phyloP scores from a whole-genome alignment of 2,797 vertebrate species.

The Margarornis squamiger region DNA sequence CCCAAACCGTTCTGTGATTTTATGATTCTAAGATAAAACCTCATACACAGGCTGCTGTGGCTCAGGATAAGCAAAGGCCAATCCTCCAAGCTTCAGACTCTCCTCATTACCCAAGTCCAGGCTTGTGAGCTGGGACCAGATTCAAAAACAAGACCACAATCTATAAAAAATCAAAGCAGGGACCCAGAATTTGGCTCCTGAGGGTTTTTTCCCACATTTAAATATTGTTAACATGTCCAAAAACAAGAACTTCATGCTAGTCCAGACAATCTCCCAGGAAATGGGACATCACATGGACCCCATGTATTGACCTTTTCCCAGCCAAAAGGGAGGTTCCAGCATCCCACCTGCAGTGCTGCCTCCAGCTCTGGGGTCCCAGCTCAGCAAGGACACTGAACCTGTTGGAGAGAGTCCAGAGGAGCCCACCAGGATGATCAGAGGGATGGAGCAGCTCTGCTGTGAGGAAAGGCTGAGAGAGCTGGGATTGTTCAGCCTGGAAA shows the following conservation, averaged over 20 bases:
- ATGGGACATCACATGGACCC: no score
- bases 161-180: background rate
- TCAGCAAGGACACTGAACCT: no score
- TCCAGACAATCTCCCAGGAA: background rate
- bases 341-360: background rate
- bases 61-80: background rate
- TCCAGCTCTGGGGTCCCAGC: no score
- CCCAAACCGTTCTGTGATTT: background rate
- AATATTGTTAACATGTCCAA: background rate
- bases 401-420: background rate
- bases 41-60: background rate
- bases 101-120: background rate
- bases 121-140: background rate
- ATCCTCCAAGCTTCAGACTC: background rate
- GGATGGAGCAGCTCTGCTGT: background rate
- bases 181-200: background rate
- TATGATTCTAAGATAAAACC: background rate
- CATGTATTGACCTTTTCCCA: background rate
- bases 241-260: background rate
- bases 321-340: background rate
- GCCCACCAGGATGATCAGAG: background rate
- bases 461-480: background rate
- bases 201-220: background rate
- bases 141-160: background rate
- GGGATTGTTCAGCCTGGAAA: background rate